phyloP scores from a whole-genome alignment of 2,113 vertebrate genomes.

The Pollachius pollachius region DNA sequence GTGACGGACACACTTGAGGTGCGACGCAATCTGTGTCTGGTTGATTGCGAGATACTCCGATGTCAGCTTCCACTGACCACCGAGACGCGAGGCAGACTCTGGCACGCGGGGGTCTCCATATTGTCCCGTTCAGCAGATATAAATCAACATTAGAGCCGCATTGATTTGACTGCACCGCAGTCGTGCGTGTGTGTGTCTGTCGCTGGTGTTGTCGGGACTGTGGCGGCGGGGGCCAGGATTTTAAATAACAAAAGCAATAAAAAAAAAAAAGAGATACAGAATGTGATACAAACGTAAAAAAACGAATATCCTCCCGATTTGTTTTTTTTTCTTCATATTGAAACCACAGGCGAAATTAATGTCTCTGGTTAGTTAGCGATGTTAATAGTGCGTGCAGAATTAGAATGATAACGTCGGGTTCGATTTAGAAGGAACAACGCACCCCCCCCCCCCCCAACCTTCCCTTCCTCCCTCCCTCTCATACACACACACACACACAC shows the following conservation, averaged over 20 bases:
- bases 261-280: constrained; percentile 39
- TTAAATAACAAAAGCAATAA: constrained; percentile 22
- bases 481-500: no score
- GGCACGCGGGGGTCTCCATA: background rate
- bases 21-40: background rate
- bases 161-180: constrained; percentile 55
- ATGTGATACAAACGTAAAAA: constrained; percentile 25
- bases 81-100: background rate
- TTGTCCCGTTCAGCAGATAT: constrained; percentile 22
- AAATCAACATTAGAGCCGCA: constrained; percentile 57
- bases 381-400: constrained; percentile 72
- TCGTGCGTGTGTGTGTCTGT: background rate
- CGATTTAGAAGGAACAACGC: constrained; percentile 37
- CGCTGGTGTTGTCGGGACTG: background rate
- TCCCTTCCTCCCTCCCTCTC: background rate
- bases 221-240: background rate
- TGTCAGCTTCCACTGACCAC: background rate
- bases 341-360: constrained; percentile 60
- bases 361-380: constrained; percentile 69
- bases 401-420: constrained; percentile 65
- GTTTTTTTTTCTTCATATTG: constrained; percentile 37
- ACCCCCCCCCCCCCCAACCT: constrained; percentile 1
- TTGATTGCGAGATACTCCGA: background rate
- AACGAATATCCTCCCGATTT: constrained; percentile 27
- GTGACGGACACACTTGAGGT: background rate